These are phyloP conservation scores for Spinibarbus caldwelli DNA, from an alignment of 2,797 vertebrate species.

Conservation along the genomic window DNA sequence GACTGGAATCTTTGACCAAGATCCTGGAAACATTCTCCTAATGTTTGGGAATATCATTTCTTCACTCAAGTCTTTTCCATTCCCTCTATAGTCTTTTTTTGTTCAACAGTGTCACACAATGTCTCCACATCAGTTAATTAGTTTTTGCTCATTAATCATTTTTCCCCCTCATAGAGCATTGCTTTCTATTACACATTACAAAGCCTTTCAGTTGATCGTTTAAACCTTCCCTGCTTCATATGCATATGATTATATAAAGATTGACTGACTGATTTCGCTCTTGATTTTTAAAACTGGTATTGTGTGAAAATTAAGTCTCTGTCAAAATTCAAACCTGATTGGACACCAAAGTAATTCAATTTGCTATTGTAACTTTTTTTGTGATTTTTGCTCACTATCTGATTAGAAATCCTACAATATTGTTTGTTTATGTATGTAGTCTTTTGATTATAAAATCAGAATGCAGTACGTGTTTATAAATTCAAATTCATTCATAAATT, in stretches of 20 bases:
- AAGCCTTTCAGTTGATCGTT: background rate
- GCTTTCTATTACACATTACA: background rate
- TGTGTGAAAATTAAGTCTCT: background rate
- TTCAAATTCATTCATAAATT: background rate
- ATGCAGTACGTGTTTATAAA: background rate
- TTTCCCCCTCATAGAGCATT: background rate
- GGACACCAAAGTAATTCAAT: background rate
- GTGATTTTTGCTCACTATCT: background rate
- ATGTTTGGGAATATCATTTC: slow-evolving; percentile 33
- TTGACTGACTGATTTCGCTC: background rate
- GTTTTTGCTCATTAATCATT: slow-evolving; percentile 11
- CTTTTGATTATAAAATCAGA: background rate
- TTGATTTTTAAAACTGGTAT: background rate
- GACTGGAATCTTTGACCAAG: slow-evolving; percentile 46
- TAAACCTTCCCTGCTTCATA: too few relatives aligned
- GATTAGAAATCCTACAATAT: background rate
- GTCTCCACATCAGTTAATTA: slow-evolving; percentile 12
- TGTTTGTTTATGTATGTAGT: background rate
- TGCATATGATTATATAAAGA: background rate
- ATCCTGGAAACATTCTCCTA: slow-evolving; percentile 36
- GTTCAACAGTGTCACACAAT: slow-evolving; percentile 27
- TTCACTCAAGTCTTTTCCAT: slow-evolving; percentile 20
- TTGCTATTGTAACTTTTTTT: background rate
- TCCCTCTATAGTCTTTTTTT: slow-evolving; percentile 21
- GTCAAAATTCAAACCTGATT: background rate